Evolutionary conservation across 2,797 vertebrate genomes (phyloP).

Genomic region (Scolopax rusticola): DNA sequence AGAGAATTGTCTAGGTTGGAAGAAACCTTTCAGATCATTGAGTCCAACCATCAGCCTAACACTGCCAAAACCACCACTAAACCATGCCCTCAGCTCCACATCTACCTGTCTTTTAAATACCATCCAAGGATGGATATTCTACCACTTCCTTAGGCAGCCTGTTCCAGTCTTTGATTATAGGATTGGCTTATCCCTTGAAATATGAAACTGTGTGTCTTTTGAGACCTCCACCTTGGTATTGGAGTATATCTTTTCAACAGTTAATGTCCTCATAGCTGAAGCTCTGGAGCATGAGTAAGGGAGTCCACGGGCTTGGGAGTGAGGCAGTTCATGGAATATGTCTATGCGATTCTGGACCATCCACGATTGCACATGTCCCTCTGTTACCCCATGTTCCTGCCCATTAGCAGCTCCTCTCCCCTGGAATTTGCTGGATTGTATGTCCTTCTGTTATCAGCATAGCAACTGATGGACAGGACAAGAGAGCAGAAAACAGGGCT

Average conservation of each 20-base stretch:
- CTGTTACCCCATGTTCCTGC: too few relatives aligned
- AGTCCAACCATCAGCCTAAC: too few relatives aligned
- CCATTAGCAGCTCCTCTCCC: neutral
- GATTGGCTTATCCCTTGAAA: neutral
- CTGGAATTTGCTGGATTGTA: neutral
- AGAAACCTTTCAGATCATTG: too few relatives aligned
- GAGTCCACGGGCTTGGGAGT: neutral
- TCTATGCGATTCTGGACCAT: neutral
- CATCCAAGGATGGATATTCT: too few relatives aligned
- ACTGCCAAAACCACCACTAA: too few relatives aligned
- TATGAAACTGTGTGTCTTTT: neutral
- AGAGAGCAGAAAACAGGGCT: neutral
- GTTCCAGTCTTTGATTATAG: neutral
- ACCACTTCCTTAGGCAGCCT: too few relatives aligned
- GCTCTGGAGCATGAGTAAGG: neutral
- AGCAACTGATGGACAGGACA: neutral
- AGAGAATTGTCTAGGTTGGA: too few relatives aligned
- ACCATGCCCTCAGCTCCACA: too few relatives aligned
- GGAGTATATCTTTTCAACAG: neutral
- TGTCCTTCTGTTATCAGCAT: neutral
- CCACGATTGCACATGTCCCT: rapidly evolving
- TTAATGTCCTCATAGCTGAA: neutral
- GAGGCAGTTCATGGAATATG: neutral
- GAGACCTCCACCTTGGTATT: neutral
- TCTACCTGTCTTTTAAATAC: too few relatives aligned